Evolutionary conservation across 2,113 vertebrate species (phyloP).

Genomic region (Gnathonemus longibarbis): DNA sequence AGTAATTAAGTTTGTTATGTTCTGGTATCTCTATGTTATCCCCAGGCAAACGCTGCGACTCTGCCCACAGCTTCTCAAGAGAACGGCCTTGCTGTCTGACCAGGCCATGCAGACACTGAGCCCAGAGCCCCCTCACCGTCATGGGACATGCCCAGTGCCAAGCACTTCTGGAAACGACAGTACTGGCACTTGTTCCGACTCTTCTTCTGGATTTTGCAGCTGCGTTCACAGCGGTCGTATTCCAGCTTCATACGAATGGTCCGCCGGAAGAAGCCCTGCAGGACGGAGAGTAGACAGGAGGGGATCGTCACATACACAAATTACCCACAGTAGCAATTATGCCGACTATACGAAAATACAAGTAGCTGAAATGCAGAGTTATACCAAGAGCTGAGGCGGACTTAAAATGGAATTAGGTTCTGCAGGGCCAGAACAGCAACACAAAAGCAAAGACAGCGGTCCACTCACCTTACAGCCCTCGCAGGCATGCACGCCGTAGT

Average conservation of each 20-base stretch:
- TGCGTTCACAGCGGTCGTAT: conserved; percentile 85
- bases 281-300: neutral
- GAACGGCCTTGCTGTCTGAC: neutral
- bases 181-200: conserved; percentile 98
- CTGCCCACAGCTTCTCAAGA: neutral
- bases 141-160: conserved; percentile 92
- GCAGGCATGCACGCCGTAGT: conserved; percentile 93
- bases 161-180: conserved; percentile 98
- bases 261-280: conserved; percentile 91
- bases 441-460: neutral
- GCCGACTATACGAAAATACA: neutral
- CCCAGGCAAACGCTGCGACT: neutral
- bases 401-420: neutral
- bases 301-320: neutral
- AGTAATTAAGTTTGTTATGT: neutral
- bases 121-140: conserved; percentile 68
- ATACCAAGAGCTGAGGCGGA: neutral
- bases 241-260: conserved; percentile 95
- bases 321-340: neutral
- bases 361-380: neutral
- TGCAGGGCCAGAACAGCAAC: neutral
- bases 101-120: rapidly evolving
- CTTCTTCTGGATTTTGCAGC: conserved; percentile 95
- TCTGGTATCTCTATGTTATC: neutral
- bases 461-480: conserved; percentile 89